A percentile compares a stretch with the other conserved stretches of the same genome.
phyloP scores from a whole-genome alignment of 1,140 invertebrate species.

The Heterodera schachtii region DNA sequence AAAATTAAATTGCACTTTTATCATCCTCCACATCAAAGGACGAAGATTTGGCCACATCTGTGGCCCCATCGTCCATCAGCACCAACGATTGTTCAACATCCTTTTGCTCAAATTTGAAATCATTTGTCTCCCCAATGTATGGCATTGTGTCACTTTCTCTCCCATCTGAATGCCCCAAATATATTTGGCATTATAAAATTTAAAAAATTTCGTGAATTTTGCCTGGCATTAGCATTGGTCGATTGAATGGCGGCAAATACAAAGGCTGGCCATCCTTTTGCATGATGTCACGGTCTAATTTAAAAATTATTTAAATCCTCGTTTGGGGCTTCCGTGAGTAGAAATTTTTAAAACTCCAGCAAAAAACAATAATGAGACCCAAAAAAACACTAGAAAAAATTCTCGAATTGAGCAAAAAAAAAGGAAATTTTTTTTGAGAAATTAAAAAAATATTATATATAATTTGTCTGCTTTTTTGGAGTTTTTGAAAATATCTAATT shows the following conservation, averaged over 20 bases:
- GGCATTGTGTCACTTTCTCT: not conserved
- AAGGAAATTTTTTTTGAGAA: no score
- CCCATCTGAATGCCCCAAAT: not conserved
- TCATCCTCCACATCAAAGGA: not conserved
- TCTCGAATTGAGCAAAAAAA: no score
- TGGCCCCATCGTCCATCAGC: not conserved
- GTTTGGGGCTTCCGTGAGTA: no score
- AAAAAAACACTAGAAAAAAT: no score
- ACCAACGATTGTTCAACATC: not conserved
- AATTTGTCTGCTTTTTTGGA: no score
- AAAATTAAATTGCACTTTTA: not conserved
- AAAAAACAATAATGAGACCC: no score
- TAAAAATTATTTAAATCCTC: not conserved
- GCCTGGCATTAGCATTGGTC: conserved; percentile 2
- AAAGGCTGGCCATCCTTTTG: not conserved
- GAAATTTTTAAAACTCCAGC: no score
- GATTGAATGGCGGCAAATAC: not conserved
- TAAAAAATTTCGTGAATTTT: not conserved
- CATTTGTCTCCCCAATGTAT: not conserved
- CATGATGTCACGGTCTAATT: not conserved
- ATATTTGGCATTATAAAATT: not conserved
- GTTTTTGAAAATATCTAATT: no score
- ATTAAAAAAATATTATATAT: no score
- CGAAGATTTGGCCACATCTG: not conserved
- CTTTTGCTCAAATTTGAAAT: not conserved